A percentile compares a stretch with the other conserved stretches of the same genome.
Conservation (phyloP, 2,888 invertebrate genomes). For the Agriotes lineatus region DNA sequence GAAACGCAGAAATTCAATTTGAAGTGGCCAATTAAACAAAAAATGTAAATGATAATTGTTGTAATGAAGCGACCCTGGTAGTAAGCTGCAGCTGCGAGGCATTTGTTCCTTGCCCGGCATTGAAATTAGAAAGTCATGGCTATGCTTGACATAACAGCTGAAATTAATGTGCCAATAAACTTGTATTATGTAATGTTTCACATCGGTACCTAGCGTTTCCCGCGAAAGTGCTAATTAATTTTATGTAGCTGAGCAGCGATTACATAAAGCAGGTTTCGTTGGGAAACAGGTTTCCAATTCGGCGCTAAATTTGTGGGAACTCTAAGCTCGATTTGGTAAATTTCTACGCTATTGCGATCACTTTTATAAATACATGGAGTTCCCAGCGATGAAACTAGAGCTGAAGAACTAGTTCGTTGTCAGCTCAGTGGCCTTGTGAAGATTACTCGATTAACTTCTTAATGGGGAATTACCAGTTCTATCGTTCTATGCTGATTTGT, state of each 20-base stretch:
- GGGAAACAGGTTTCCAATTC: no score
- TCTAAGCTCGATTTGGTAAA: no score
- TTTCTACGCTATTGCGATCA: neutral
- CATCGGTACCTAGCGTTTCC: neutral
- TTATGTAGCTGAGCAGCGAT: no score
- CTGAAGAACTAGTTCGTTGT: neutral
- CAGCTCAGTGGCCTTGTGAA: neutral
- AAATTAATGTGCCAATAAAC: slow-evolving; percentile 19
- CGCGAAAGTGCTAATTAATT: no score
- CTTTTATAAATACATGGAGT: neutral
- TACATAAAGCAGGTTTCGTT: no score
- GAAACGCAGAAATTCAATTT: neutral
- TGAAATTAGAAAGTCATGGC: slow-evolving; percentile 25
- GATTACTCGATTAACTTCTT: slow-evolving; percentile 5
- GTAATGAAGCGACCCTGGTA: neutral
- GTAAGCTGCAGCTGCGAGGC: neutral
- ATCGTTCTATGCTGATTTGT: no score
- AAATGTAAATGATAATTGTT: neutral
- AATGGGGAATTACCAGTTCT: neutral
- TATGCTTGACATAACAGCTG: slow-evolving; percentile 12
- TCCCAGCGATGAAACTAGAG: neutral
- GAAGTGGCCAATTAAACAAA: neutral
- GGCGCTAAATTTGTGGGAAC: no score
- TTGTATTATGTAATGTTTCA: slow-evolving; percentile 13
- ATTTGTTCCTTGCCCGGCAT: slow-evolving; percentile 8